Percentiles rank a stretch among this genome's conserved stretches.
These are phyloP conservation scores for Threskiornis aethiopicus DNA, from an alignment of 2,797 vertebrate genomes.

Conservation along the genomic window DNA sequence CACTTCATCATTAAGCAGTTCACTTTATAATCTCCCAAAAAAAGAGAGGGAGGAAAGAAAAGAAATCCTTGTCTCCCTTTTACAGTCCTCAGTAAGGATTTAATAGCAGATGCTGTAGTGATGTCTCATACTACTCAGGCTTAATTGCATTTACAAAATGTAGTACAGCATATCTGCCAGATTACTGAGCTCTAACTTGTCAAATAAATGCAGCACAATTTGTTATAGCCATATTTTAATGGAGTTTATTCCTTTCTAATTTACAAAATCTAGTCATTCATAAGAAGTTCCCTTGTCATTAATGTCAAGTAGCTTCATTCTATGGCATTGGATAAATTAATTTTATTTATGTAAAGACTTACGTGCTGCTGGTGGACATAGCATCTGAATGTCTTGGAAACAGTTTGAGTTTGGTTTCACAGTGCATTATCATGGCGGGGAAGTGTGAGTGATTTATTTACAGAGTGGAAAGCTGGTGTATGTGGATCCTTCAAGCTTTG, in stretches of 20 bases:
- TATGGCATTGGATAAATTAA: background rate
- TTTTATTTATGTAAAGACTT: background rate
- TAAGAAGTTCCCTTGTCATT: background rate
- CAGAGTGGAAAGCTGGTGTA: background rate
- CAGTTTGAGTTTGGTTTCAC: background rate
- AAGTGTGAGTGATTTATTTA: background rate
- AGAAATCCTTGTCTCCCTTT: background rate
- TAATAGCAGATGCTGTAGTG: background rate
- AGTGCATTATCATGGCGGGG: accelerated
- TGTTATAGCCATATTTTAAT: background rate
- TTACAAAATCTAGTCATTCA: background rate
- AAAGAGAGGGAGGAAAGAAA: background rate
- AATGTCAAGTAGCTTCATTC: background rate
- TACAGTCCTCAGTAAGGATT: background rate
- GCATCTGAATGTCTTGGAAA: background rate
- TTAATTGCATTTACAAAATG: background rate
- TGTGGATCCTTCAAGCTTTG: background rate
- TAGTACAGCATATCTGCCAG: background rate
- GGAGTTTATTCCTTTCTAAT: background rate
- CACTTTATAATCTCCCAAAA: background rate
- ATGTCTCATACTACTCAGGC: background rate
- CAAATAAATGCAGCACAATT: background rate
- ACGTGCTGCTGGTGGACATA: background rate
- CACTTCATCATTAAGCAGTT: background rate
- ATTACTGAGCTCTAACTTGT: background rate